phyloP scores from a whole-genome alignment of 2,888 invertebrate species.

The Rhodophaea formosa region DNA sequence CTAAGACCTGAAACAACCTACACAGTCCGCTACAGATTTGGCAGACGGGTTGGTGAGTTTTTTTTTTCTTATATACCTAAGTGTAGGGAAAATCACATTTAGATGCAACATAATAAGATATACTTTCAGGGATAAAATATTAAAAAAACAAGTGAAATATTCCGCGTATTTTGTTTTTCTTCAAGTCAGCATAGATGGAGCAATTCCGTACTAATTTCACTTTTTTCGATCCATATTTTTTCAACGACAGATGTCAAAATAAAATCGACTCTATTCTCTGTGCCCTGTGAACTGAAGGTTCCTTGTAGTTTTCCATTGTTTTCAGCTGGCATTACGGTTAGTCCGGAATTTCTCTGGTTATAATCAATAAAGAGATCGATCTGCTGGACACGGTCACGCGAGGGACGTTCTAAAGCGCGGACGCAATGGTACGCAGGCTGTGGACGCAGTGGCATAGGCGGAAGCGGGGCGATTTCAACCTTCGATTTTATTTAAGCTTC shows the following conservation, averaged over 20 bases:
- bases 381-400: slow-evolving; percentile 73
- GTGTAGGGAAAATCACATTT: too few relatives aligned
- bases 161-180: too few relatives aligned
- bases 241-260: neutral
- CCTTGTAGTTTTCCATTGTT: slow-evolving; percentile 30
- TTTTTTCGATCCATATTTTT: slow-evolving; percentile 12
- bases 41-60: too few relatives aligned
- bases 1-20: too few relatives aligned
- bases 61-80: too few relatives aligned
- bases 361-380: slow-evolving; percentile 78
- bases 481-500: too few relatives aligned
- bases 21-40: too few relatives aligned
- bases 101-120: too few relatives aligned
- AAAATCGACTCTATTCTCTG: slow-evolving; percentile 14
- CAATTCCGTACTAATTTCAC: slow-evolving; percentile 7
- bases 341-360: slow-evolving; percentile 49
- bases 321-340: slow-evolving; percentile 52
- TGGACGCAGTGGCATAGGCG: slow-evolving; percentile 27
- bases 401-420: slow-evolving; percentile 49
- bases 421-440: slow-evolving; percentile 68
- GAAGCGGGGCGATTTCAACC: too few relatives aligned
- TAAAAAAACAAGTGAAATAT: too few relatives aligned
- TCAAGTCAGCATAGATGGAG: neutral
- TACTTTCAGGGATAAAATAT: too few relatives aligned
- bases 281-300: slow-evolving; percentile 12